Percentiles rank a stretch among this genome's conserved stretches.
Evolutionary conservation across 2,888 invertebrate species (phyloP).

Genomic region (Agonopterix subpropinquella): DNA sequence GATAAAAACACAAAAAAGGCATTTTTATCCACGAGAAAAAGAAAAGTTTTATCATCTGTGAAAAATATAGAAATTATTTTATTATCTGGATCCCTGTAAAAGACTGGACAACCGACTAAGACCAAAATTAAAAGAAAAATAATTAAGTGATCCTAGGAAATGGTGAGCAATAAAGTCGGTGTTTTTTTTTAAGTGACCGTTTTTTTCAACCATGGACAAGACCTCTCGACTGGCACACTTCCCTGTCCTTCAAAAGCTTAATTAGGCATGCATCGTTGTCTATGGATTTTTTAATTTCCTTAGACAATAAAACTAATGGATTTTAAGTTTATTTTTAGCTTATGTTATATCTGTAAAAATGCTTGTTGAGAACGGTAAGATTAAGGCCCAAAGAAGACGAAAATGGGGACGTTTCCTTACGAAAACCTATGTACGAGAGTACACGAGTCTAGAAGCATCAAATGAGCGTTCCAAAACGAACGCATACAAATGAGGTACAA

Average conservation of each 20-base stretch:
- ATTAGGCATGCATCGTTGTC: slow-evolving; percentile 44
- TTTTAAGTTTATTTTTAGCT: too few relatives aligned
- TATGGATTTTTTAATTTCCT: slow-evolving; percentile 28
- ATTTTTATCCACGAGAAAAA: slow-evolving; percentile 20
- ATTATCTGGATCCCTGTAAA: slow-evolving; percentile 42
- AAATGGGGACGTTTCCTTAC: too few relatives aligned
- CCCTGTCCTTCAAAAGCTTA: slow-evolving; percentile 67
- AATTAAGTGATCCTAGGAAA: slow-evolving; percentile 25
- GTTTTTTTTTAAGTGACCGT: background rate
- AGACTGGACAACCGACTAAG: slow-evolving; percentile 9
- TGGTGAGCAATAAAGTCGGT: slow-evolving; percentile 26
- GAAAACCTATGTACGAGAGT: too few relatives aligned
- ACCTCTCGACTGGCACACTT: slow-evolving; percentile 51
- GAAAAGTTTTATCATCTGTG: slow-evolving; percentile 13
- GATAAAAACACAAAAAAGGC: slow-evolving; percentile 12
- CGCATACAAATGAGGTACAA: too few relatives aligned
- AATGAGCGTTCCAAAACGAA: too few relatives aligned
- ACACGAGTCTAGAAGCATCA: too few relatives aligned
- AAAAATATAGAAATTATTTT: slow-evolving; percentile 9
- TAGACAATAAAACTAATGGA: slow-evolving; percentile 34
- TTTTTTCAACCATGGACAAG: slow-evolving; percentile 5
- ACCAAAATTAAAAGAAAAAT: slow-evolving; percentile 16
- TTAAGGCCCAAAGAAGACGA: too few relatives aligned
- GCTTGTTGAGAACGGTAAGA: too few relatives aligned
- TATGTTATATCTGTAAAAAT: too few relatives aligned